phyloP scores from a whole-genome alignment of 2,888 invertebrate species.

The Lycia hirtaria region DNA sequence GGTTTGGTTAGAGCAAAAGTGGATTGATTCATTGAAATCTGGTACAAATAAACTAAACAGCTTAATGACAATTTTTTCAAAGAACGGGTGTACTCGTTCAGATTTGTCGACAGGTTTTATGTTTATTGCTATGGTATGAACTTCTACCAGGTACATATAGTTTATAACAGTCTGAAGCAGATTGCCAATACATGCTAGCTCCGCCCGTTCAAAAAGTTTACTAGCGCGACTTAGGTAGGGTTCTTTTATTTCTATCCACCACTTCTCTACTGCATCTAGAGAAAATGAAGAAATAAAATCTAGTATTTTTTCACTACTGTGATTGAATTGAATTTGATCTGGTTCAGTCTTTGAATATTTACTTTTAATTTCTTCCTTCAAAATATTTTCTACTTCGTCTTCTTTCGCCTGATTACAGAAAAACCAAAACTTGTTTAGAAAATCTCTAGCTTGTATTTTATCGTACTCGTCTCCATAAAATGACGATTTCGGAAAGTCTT shows the following conservation, averaged over 20 bases:
- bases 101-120: background rate
- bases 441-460: constrained; percentile 45
- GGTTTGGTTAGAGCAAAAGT: background rate
- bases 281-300: too few relatives aligned
- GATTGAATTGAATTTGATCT: background rate
- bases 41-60: background rate
- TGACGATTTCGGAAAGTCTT: background rate
- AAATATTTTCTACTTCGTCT: constrained; percentile 43
- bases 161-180: constrained; percentile 51
- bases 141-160: constrained; percentile 41
- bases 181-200: constrained; percentile 50
- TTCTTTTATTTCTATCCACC: constrained; percentile 18
- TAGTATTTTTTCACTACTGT: constrained; percentile 31
- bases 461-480: constrained; percentile 49
- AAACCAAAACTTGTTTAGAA: constrained; percentile 53
- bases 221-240: constrained; percentile 47
- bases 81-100: background rate
- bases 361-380: background rate
- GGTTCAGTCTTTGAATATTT: background rate
- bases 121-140: background rate
- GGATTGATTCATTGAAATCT: background rate
- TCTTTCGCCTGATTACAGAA: constrained; percentile 56
- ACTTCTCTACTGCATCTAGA: constrained; percentile 21
- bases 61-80: background rate
- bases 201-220: constrained; percentile 49